phyloP scores from a whole-genome alignment of 1,140 invertebrate genomes.

The Halictus rubicundus region DNA sequence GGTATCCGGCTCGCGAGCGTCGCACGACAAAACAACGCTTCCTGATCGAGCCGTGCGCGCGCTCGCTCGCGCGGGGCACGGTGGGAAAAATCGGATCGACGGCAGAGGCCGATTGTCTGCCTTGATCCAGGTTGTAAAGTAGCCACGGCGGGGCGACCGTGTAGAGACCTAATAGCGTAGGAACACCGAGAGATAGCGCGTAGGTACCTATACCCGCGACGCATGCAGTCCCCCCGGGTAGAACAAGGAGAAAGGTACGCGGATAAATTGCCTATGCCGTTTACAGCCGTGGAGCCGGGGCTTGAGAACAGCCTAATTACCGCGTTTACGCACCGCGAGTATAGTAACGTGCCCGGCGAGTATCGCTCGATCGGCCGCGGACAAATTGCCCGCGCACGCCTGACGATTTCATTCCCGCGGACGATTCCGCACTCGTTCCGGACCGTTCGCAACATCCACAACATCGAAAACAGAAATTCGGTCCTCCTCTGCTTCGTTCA shows the following conservation, averaged over 20 bases:
- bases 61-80: too few species aligned
- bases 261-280: conserved; percentile 52
- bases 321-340: conserved; percentile 37
- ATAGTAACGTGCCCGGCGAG: conserved; percentile 19
- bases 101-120: neutral
- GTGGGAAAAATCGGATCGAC: neutral
- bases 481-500: too few species aligned
- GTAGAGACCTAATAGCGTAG: conserved; percentile 44
- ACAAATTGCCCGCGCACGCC: conserved; percentile 37
- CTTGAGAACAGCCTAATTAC: conserved; percentile 55
- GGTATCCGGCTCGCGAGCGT: neutral
- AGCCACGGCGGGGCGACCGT: conserved; percentile 9
- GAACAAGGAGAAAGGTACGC: conserved; percentile 56
- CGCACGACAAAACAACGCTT: neutral
- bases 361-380: conserved; percentile 24
- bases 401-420: conserved; percentile 38
- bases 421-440: too few species aligned
- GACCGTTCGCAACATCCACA: too few species aligned
- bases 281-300: conserved; percentile 32
- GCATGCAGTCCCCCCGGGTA: conserved; percentile 19
- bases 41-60: neutral
- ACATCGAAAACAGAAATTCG: too few species aligned
- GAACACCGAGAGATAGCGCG: conserved; percentile 28
- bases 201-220: conserved; percentile 29
- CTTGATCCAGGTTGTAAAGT: conserved; percentile 19